Evolutionary conservation across 2,888 invertebrate genomes (phyloP).

Genomic region (Gandaritis pyraliata): DNA sequence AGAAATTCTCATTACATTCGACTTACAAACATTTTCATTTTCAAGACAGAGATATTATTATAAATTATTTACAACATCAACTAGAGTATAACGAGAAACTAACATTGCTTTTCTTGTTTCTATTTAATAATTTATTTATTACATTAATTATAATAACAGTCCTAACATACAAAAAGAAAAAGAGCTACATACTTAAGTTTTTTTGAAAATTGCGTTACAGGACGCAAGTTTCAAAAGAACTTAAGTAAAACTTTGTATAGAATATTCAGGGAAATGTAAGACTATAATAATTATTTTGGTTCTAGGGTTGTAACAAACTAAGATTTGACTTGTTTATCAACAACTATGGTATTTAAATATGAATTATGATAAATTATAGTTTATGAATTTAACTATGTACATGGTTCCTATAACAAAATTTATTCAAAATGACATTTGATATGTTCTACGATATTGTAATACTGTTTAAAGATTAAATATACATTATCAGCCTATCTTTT

Average conservation of each 20-base stretch:
- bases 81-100: conserved; percentile 34
- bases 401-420: conserved; percentile 29
- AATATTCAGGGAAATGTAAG: too few species aligned
- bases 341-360: background rate
- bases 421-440: conserved; percentile 50
- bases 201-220: too few species aligned
- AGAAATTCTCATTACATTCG: conserved; percentile 54
- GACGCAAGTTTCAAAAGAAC: too few species aligned
- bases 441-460: conserved; percentile 59
- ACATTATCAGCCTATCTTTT: conserved; percentile 36
- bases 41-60: conserved; percentile 21
- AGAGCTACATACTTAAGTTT: too few species aligned
- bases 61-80: conserved; percentile 39
- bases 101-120: conserved; percentile 42
- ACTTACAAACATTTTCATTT: conserved; percentile 31
- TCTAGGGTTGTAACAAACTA: too few species aligned
- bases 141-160: background rate
- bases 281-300: too few species aligned
- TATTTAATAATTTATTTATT: conserved; percentile 20
- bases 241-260: background rate
- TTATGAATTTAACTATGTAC: conserved; percentile 1
- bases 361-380: background rate
- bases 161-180: background rate
- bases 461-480: conserved; percentile 39
- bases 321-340: background rate